phyloP scores from a whole-genome alignment of 37 sponge, comb jelly and placozoan species.

The Petrosia ficiformis region DNA sequence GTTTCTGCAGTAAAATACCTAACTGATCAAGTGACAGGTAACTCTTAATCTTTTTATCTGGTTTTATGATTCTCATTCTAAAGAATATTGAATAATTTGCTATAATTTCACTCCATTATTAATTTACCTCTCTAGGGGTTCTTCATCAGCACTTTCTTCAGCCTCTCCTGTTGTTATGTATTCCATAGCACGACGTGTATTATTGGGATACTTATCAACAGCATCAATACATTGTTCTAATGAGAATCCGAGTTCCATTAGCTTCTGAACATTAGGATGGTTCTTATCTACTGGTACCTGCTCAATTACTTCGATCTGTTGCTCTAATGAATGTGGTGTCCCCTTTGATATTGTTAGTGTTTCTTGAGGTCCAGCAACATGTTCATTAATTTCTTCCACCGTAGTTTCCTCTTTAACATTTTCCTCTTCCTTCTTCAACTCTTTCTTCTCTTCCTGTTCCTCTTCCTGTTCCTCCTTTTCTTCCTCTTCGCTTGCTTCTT shows the following conservation, averaged over 20 bases:
- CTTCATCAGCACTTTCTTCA: no score
- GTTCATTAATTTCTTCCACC: no score
- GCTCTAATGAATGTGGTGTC: neutral
- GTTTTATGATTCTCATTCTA: neutral
- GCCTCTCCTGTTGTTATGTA: no score
- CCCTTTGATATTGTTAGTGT: neutral
- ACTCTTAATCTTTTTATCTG: neutral
- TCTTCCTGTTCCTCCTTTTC: no score
- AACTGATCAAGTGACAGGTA: constrained; percentile 1
- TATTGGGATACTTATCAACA: neutral
- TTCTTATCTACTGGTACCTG: constrained; percentile 5
- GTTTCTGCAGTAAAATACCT: neutral
- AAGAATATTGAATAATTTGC: neutral
- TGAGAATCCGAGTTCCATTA: constrained; percentile 1
- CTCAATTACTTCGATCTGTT: constrained; percentile 7
- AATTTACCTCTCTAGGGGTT: neutral
- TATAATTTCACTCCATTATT: no score
- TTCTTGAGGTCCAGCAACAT: neutral
- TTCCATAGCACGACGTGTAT: neutral
- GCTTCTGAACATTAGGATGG: constrained; percentile 25
- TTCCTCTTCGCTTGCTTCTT: neutral
- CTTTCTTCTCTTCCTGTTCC: neutral
- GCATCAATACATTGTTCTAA: constrained; percentile 27
- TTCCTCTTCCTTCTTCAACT: no score
- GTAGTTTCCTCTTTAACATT: neutral